Conservation (phyloP, 1,140 invertebrate species). For the Papilio polyxenes region DNA sequence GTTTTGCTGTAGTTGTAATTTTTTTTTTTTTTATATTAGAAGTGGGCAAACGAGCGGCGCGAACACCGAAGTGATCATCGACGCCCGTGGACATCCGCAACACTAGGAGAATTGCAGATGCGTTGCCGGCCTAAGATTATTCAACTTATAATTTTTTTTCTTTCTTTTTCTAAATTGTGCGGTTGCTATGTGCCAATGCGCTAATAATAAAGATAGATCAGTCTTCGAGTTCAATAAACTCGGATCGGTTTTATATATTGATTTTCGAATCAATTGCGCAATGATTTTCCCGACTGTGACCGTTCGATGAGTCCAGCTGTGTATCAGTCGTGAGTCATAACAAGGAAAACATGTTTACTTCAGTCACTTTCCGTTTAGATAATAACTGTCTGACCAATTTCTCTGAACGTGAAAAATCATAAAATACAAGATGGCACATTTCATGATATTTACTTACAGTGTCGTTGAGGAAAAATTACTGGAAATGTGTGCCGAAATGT, state of each 20-base stretch:
- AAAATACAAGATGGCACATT: constrained; percentile 28
- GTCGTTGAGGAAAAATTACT: constrained; percentile 37
- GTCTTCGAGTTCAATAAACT: neutral
- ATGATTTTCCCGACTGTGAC: neutral
- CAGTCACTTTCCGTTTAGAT: neutral
- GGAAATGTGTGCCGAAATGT: constrained; percentile 1
- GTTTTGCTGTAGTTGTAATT: no score
- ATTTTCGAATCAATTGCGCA: neutral
- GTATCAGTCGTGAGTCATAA: constrained; percentile 24
- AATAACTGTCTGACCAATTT: constrained; percentile 34
- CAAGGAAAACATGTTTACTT: neutral
- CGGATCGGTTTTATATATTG: neutral
- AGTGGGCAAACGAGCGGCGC: no score
- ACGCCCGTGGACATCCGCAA: no score
- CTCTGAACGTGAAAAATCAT: constrained; percentile 34
- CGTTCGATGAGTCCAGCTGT: neutral
- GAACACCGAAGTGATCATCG: no score
- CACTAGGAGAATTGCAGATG: no score
- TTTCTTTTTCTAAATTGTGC: neutral
- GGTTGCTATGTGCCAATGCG: constrained; percentile 6
- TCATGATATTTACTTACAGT: constrained; percentile 20
- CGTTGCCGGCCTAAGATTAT: no score
- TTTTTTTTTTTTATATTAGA: no score
- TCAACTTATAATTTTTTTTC: neutral
- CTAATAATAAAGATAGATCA: constrained; percentile 5